Percentiles rank a stretch among this genome's conserved stretches.
phyloP scores from a whole-genome alignment of 2,888 invertebrate genomes.

The Lasioglossum malachurum region DNA sequence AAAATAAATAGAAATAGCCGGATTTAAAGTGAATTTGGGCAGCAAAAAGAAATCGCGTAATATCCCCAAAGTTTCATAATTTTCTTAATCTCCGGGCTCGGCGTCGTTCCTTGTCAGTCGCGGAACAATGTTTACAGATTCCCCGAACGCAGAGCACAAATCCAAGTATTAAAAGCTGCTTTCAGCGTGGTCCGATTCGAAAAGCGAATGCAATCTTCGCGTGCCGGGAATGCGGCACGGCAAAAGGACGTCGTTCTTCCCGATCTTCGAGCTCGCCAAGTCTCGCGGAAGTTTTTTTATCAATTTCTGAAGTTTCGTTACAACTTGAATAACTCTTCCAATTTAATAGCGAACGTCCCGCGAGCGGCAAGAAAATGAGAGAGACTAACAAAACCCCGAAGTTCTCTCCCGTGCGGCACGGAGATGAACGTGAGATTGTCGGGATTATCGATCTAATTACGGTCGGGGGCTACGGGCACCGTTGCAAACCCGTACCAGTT shows the following conservation, averaged over 20 bases:
- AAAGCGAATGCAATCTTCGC: background rate
- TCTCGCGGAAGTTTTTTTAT: background rate
- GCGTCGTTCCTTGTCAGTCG: background rate
- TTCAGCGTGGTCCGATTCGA: background rate
- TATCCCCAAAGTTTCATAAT: background rate
- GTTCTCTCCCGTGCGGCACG: background rate
- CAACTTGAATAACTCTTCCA: constrained; percentile 1
- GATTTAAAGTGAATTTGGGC: background rate
- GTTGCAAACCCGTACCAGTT: background rate
- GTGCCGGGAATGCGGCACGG: background rate
- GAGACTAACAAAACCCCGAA: constrained; percentile 4
- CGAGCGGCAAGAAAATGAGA: background rate
- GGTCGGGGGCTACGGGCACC: background rate
- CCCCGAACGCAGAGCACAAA: background rate
- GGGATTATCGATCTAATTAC: background rate
- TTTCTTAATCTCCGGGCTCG: background rate
- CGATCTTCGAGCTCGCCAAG: background rate
- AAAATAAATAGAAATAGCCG: background rate
- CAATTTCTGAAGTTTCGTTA: background rate
- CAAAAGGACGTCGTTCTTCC: background rate
- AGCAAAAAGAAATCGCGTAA: background rate
- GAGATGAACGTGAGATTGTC: constrained; percentile 9
- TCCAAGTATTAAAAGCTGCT: background rate
- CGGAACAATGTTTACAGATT: background rate
- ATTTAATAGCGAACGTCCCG: background rate